Percentiles rank a stretch among this genome's conserved stretches.
These are phyloP conservation scores for Fregetta grallaria DNA, from an alignment of 2,113 vertebrate species.

Conservation along the genomic window DNA sequence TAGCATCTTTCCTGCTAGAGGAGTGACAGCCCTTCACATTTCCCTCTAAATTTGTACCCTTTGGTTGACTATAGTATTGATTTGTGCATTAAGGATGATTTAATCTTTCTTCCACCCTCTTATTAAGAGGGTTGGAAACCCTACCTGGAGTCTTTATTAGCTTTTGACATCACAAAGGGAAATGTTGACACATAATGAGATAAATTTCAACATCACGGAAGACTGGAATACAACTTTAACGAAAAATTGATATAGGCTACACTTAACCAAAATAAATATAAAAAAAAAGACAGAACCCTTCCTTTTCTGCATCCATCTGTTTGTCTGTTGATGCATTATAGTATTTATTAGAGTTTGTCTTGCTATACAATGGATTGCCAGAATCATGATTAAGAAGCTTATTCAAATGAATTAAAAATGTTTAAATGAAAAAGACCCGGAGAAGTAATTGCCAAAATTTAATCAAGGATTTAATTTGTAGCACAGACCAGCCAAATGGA, in stretches of 20 bases:
- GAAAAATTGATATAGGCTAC: background rate
- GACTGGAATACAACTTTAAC: background rate
- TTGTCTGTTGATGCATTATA: slow-evolving; percentile 39
- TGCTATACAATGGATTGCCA: slow-evolving; percentile 66
- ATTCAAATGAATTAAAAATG: slow-evolving; percentile 79
- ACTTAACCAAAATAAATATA: background rate
- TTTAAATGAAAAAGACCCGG: slow-evolving; percentile 77
- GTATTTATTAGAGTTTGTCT: slow-evolving; percentile 69
- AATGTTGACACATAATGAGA: slow-evolving; percentile 32
- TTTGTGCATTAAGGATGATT: slow-evolving; percentile 52
- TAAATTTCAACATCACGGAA: slow-evolving; percentile 15
- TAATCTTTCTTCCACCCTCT: slow-evolving; percentile 44
- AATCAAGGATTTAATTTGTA: slow-evolving; percentile 81
- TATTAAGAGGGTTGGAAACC: slow-evolving; percentile 17
- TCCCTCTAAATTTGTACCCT: slow-evolving; percentile 33
- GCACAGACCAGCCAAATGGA: slow-evolving; percentile 72
- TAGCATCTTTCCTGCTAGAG: background rate
- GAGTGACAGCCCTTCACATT: slow-evolving; percentile 25
- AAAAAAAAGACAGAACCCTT: background rate
- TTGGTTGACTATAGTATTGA: slow-evolving; percentile 34
- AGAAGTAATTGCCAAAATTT: slow-evolving; percentile 80
- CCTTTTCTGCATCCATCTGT: slow-evolving; percentile 21
- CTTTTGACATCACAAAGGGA: slow-evolving; percentile 44
- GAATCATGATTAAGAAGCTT: slow-evolving; percentile 77
- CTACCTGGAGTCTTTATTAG: slow-evolving; percentile 50